A percentile compares a stretch with the other conserved stretches of the same genome.
Evolutionary conservation across 2,888 invertebrate species (phyloP).

Genomic region (Tanypteryx hageni): DNA sequence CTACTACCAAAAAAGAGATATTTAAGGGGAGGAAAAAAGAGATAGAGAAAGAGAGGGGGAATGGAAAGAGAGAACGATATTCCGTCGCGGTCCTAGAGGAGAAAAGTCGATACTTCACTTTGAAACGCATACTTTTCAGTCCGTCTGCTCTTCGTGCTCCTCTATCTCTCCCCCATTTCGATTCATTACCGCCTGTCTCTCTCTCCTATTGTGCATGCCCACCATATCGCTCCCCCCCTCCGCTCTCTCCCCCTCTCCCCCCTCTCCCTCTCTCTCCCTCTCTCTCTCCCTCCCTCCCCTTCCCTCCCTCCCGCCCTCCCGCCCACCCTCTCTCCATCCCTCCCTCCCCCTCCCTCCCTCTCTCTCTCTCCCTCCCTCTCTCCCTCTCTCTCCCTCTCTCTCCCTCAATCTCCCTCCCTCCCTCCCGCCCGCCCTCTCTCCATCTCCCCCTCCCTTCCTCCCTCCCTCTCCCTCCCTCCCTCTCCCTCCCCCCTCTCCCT

Average conservation of each 20-base stretch:
- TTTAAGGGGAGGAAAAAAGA: not conserved
- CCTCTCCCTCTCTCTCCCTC: not conserved
- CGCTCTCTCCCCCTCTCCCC: not conserved
- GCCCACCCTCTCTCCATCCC: too few relatives aligned
- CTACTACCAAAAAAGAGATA: not conserved
- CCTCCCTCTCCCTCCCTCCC: too few relatives aligned
- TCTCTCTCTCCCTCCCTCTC: too few relatives aligned
- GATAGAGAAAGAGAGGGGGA: not conserved
- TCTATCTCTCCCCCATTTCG: not conserved
- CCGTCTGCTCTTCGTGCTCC: not conserved
- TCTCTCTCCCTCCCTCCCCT: not conserved
- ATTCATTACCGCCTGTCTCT: not conserved
- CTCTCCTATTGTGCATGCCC: not conserved
- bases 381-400: too few relatives aligned
- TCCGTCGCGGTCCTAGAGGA: not conserved
- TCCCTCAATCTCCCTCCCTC: too few relatives aligned
- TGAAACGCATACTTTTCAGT: too few relatives aligned
- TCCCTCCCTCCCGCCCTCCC: not conserved
- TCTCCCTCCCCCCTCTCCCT: too few relatives aligned
- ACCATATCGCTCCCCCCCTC: not conserved
- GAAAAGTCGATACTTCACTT: too few relatives aligned
- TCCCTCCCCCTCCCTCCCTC: too few relatives aligned
- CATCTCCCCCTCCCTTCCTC: too few relatives aligned
- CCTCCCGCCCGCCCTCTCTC: too few relatives aligned
- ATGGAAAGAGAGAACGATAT: not conserved